Percentiles rank a stretch among this genome's conserved stretches.
phyloP scores from a whole-genome alignment of 53 echinoderm and acorn worm genomes.

The Echinometra lucunter region DNA sequence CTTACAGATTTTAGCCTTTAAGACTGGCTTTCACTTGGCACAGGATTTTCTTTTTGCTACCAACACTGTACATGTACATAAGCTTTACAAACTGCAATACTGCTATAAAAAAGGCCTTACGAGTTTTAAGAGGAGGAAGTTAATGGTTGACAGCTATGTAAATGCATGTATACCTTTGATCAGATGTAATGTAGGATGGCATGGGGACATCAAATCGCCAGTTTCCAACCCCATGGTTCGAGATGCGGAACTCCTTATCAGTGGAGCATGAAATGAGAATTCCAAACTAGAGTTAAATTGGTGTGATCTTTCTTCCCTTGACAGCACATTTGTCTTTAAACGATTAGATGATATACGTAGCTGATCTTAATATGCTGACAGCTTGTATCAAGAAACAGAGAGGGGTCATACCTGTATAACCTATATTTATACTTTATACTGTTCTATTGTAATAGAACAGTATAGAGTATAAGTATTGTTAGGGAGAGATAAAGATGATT shows the following conservation, averaged over 20 bases:
- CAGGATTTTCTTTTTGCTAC: too few relatives aligned
- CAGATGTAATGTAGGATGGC: not conserved
- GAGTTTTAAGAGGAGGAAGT: too few relatives aligned
- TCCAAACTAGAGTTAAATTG: conserved; percentile 42
- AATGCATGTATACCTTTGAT: not conserved
- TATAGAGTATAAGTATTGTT: too few relatives aligned
- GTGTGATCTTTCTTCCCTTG: conserved; percentile 29
- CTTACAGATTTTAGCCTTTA: too few relatives aligned
- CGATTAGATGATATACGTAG: not conserved
- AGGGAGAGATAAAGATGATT: too few relatives aligned
- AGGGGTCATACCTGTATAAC: not conserved
- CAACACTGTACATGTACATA: too few relatives aligned
- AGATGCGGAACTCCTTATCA: not conserved
- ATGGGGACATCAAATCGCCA: not conserved
- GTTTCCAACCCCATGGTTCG: not conserved
- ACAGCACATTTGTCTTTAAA: not conserved
- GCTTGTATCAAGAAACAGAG: not conserved
- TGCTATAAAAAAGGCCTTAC: too few relatives aligned
- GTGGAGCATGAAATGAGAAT: conserved; percentile 46
- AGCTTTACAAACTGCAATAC: too few relatives aligned
- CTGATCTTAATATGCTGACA: not conserved
- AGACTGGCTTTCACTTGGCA: too few relatives aligned
- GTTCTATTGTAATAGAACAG: not conserved
- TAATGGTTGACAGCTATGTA: not conserved
- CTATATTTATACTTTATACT: not conserved